Conservation (phyloP, 2,113 vertebrate species). For the Peucedramus taeniatus region DNA sequence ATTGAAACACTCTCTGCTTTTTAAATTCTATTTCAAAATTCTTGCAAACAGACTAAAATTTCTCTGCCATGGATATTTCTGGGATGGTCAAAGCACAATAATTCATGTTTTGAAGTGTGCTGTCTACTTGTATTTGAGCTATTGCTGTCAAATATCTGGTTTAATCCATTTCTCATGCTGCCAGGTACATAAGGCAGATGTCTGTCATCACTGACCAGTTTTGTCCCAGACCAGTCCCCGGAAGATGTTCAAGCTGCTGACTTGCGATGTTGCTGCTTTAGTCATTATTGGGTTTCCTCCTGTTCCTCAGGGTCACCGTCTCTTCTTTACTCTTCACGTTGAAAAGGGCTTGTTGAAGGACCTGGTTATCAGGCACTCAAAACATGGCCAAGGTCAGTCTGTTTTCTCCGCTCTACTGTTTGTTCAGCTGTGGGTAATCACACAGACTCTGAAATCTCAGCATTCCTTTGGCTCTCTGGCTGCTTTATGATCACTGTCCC, state of each 20-base stretch:
- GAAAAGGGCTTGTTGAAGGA: slow-evolving; percentile 30
- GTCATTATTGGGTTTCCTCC: background rate
- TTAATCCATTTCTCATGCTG: background rate
- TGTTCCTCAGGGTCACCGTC: background rate
- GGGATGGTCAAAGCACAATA: background rate
- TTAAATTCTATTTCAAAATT: background rate
- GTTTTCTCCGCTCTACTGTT: slow-evolving; percentile 55
- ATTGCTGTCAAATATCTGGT: background rate
- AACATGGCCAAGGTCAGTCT: slow-evolving; percentile 58
- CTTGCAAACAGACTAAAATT: background rate
- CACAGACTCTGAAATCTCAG: slow-evolving; percentile 37
- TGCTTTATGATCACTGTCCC: slow-evolving; percentile 32
- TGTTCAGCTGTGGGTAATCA: slow-evolving; percentile 64
- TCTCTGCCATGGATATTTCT: background rate
- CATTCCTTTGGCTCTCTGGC: slow-evolving; percentile 48
- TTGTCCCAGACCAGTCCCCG: background rate
- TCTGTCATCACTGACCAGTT: background rate
- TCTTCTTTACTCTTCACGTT: slow-evolving; percentile 33
- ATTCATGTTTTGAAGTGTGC: background rate
- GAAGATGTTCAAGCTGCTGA: background rate
- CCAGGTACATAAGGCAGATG: background rate
- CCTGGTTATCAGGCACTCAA: slow-evolving; percentile 56
- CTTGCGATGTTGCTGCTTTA: background rate
- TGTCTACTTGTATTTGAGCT: background rate
- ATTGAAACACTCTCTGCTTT: background rate